phyloP scores from a whole-genome alignment of 1,140 invertebrate species.

The Drosophila aff. region DNA sequence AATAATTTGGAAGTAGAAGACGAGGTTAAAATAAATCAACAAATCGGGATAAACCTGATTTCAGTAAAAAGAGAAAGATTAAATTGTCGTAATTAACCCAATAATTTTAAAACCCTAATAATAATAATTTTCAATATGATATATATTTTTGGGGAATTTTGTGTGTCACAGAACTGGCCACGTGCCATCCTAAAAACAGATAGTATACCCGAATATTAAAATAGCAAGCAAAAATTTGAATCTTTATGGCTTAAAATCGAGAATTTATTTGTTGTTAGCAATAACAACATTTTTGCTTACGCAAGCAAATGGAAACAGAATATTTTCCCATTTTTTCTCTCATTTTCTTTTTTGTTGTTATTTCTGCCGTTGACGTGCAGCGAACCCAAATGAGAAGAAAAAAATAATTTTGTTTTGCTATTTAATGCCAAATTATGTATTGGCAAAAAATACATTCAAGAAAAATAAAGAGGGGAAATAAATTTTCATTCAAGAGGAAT shows the following conservation, averaged over 20 bases:
- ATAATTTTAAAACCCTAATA: not conserved
- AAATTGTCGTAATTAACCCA: slow-evolving; percentile 1
- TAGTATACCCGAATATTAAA: slow-evolving; percentile 32
- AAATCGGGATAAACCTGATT: not conserved
- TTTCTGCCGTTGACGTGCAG: slow-evolving; percentile 56
- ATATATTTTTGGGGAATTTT: slow-evolving; percentile 20
- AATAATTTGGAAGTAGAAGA: not conserved
- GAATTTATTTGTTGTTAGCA: slow-evolving; percentile 76
- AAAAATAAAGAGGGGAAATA: slow-evolving; percentile 13
- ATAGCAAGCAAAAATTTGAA: slow-evolving; percentile 32
- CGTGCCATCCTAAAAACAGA: slow-evolving; percentile 38
- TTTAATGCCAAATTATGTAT: slow-evolving; percentile 54
- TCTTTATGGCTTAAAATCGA: slow-evolving; percentile 71
- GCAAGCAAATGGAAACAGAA: slow-evolving; percentile 64
- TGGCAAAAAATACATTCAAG: slow-evolving; percentile 16
- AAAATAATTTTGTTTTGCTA: slow-evolving; percentile 44
- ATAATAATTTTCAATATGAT: slow-evolving; percentile 1
- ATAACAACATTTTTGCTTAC: slow-evolving; percentile 64
- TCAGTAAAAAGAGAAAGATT: not conserved
- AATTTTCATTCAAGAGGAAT: slow-evolving; percentile 46
- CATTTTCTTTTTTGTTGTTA: slow-evolving; percentile 8
- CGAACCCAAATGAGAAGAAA: slow-evolving; percentile 16
- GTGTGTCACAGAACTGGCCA: slow-evolving; percentile 34
- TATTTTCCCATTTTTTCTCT: slow-evolving; percentile 44
- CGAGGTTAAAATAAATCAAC: not conserved